Conservation (phyloP, 2,797 vertebrate species). For the Pristis pectinata region DNA sequence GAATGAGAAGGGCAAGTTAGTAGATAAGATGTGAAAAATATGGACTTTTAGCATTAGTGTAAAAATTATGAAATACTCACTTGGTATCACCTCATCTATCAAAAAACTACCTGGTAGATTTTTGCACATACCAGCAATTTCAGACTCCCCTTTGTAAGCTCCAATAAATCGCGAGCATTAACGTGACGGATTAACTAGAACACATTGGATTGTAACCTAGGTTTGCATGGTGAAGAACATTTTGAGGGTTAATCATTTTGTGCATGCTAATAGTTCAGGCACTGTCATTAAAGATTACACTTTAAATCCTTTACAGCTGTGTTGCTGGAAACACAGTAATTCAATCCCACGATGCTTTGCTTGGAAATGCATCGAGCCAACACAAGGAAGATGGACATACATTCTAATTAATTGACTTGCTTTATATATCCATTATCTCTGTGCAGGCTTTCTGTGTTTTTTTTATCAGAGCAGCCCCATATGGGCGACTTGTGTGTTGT, state of each 20-base stretch:
- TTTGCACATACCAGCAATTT: background rate
- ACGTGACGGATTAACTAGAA: background rate
- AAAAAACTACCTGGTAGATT: background rate
- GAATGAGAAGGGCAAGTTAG: background rate
- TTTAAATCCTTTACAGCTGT: constrained; percentile 30
- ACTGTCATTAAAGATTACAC: constrained; percentile 26
- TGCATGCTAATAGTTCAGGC: constrained; percentile 1
- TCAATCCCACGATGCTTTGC: constrained; percentile 23
- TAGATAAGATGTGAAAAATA: background rate
- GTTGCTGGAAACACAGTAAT: constrained; percentile 32
- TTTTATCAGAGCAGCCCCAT: constrained; percentile 36
- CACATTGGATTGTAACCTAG: background rate
- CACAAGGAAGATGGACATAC: constrained; percentile 21
- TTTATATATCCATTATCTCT: constrained; percentile 28
- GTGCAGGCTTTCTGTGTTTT: background rate
- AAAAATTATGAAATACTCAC: background rate
- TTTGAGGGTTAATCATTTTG: background rate
- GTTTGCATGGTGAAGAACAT: background rate
- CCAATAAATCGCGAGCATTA: background rate
- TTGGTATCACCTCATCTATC: background rate
- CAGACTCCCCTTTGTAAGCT: background rate
- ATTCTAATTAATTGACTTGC: constrained; percentile 35
- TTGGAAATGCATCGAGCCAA: background rate
- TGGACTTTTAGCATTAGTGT: background rate
- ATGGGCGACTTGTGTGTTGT: constrained; percentile 33